Conservation (phyloP, 1,140 invertebrate species). For the Cyclina sinensis region DNA sequence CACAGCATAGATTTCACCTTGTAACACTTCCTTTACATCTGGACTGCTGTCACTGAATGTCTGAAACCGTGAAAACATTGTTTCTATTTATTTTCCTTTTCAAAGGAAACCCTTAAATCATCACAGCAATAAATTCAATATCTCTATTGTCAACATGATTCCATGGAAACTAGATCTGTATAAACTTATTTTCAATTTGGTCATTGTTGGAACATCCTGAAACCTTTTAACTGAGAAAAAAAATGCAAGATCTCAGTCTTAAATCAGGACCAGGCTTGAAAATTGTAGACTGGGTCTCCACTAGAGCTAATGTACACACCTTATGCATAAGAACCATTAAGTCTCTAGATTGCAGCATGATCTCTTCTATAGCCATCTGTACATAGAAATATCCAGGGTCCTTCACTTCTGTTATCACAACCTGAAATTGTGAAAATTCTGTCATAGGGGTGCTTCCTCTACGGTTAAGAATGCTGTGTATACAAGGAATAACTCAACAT, state of each 20-base stretch:
- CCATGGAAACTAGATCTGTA: no score
- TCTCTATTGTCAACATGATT: no score
- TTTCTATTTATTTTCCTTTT: no score
- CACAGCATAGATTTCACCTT: slow-evolving; percentile 51
- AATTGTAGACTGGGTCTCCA: no score
- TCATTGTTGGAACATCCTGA: no score
- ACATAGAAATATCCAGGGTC: slow-evolving; percentile 14
- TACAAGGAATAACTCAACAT: no score
- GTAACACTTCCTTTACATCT: slow-evolving; percentile 43
- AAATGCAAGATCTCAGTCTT: no score
- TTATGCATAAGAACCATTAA: neutral
- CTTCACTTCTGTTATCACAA: neutral
- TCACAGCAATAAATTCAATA: no score
- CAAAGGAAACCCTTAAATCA: no score
- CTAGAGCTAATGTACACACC: neutral
- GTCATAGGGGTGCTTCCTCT: no score
- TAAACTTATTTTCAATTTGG: no score
- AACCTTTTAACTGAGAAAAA: neutral
- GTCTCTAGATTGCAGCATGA: neutral
- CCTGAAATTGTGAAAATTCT: neutral
- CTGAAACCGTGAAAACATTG: neutral
- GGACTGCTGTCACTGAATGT: neutral
- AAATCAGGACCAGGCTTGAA: neutral
- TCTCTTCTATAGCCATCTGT: neutral
- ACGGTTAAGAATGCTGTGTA: no score